Conservation (phyloP, 2,888 invertebrate species). For the Bellardia bayeri region DNA sequence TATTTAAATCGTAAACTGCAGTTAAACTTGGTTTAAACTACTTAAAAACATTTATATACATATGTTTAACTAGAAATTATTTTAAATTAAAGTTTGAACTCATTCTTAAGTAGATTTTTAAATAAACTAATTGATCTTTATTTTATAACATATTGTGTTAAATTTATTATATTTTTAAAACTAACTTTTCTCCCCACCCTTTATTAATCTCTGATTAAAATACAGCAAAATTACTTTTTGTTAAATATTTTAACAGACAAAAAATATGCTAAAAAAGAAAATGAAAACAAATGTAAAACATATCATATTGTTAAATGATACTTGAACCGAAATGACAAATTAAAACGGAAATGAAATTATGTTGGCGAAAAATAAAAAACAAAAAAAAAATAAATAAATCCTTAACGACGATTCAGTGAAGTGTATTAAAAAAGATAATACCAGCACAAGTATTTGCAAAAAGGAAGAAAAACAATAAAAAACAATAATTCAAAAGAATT, state of each 20-base stretch:
- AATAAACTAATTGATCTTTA: too few species aligned
- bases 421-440: constrained; percentile 27
- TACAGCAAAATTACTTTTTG: too few species aligned
- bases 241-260: not conserved
- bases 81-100: too few species aligned
- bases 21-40: too few species aligned
- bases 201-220: too few species aligned
- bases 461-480: not conserved
- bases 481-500: not conserved
- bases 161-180: too few species aligned
- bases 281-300: not conserved
- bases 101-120: too few species aligned
- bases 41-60: too few species aligned
- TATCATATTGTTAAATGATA: constrained; percentile 31
- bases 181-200: too few species aligned
- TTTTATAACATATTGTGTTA: too few species aligned
- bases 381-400: not conserved
- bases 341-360: constrained; percentile 38
- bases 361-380: constrained; percentile 1
- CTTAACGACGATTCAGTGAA: constrained; percentile 31
- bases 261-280: not conserved
- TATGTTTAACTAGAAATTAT: too few species aligned
- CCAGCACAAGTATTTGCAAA: not conserved
- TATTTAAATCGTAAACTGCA: too few species aligned
- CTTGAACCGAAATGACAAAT: constrained; percentile 27